Percentiles rank a stretch among this genome's conserved stretches.
Conservation (phyloP, 2,113 vertebrate genomes). For the Chinchilla lanigera region DNA sequence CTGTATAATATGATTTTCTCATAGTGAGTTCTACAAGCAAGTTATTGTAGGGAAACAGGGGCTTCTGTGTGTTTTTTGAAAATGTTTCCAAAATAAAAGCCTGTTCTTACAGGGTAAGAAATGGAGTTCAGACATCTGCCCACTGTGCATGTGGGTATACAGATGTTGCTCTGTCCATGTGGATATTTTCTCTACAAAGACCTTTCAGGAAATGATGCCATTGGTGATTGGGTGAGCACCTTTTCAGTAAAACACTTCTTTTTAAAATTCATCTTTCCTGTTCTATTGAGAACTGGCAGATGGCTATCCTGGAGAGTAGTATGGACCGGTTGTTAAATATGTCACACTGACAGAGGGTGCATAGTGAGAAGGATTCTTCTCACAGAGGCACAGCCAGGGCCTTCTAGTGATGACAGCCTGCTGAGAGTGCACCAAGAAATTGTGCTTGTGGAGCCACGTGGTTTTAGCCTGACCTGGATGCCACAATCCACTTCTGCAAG, state of each 20-base stretch:
- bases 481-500: neutral
- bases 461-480: neutral
- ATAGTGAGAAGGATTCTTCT: neutral
- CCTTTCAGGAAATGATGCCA: neutral
- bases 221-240: neutral
- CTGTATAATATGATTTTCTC: neutral
- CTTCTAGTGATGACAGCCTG: neutral
- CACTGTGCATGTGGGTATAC: too few species aligned
- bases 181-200: neutral
- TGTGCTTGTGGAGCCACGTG: neutral
- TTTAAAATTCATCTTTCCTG: neutral
- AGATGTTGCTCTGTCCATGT: too few species aligned
- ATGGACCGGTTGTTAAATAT: neutral
- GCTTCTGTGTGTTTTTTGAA: neutral
- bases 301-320: too few species aligned
- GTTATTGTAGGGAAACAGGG: neutral
- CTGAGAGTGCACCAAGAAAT: neutral
- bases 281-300: neutral
- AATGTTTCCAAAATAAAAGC: neutral
- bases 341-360: neutral
- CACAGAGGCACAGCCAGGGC: accelerated
- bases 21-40: neutral
- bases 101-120: neutral
- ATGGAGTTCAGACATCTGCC: neutral
- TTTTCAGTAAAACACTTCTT: neutral